These are phyloP conservation scores for Nothobranchius furzeri DNA, from an alignment of 2,113 vertebrate genomes.

Conservation along the genomic window DNA sequence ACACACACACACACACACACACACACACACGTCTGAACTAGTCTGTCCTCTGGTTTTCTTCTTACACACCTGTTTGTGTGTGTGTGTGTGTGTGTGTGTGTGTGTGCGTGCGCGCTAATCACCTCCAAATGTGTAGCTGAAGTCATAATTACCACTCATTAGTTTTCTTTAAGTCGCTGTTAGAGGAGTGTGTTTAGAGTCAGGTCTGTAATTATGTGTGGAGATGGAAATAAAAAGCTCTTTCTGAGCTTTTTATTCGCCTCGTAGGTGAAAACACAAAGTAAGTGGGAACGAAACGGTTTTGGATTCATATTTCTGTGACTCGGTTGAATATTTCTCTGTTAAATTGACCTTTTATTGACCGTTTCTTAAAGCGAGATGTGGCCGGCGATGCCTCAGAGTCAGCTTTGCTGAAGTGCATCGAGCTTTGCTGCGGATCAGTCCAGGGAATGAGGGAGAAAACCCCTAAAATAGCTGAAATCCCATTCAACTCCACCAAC, in stretches of 20 bases:
- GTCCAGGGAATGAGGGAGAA: slow-evolving; percentile 88
- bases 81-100: slow-evolving; percentile 26
- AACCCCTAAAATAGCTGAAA: slow-evolving; percentile 86
- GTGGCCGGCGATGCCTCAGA: slow-evolving; percentile 91
- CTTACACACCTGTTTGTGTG: background rate
- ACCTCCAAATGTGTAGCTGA: slow-evolving; percentile 46
- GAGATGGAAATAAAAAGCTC: background rate
- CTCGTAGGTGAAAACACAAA: background rate
- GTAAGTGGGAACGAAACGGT: no score
- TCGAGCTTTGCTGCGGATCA: slow-evolving; percentile 90
- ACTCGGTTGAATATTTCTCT: no score
- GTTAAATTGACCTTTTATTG: no score
- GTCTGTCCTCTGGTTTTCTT: no score
- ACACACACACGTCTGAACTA: background rate
- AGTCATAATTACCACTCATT: slow-evolving; percentile 49
- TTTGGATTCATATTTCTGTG: background rate
- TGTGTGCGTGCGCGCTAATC: slow-evolving; percentile 34
- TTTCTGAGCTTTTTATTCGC: background rate
- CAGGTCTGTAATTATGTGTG: slow-evolving; percentile 14
- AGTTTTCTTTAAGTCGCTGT: slow-evolving; percentile 24
- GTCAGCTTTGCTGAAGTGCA: slow-evolving; percentile 93
- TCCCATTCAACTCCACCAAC: slow-evolving; percentile 96
- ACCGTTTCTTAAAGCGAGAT: slow-evolving; percentile 79
- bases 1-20: background rate
- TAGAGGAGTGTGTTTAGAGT: slow-evolving; percentile 9